Base-by-base conservation (phyloP, 2,888 invertebrate genomes). In the Eupeodes latifasciatus region DNA sequence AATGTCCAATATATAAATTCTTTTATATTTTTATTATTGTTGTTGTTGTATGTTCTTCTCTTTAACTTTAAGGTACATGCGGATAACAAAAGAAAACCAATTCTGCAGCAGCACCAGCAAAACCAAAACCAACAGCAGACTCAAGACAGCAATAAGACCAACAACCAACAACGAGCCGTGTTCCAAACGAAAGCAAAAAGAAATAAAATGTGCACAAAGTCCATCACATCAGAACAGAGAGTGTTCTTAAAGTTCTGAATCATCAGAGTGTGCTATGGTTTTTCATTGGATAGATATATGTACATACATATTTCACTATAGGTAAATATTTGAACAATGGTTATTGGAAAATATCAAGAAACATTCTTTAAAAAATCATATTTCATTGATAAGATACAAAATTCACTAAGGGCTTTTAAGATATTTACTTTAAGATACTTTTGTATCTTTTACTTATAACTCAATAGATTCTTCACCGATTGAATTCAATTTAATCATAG, bases 201-300 rank as follows among this genome's bases (percentile, higher is more conserved):
- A 74, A 79, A 69, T 57, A 62, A 81, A 81, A 74, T 72, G 53
- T 80, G 75, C 76, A 77, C 75, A 81, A 80, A 79, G 76, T 64
- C 81, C 72, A 47, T 47, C 47, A 47, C 11, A 27, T 27, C 27
- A 72, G 55, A 51, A 55, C 55, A 62, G 40, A 62, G n/a, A 66
- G 74, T 81, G 74, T 84, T 84, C 88, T 88, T 81, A 44, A 16
- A 88, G 85, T 85, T 88, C 85, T 88, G 88, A 88, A 85, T 88
- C 88, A 88, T 88, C 88, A 47, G 44, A 40, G 57, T 72, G 55
- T 57, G 49, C 40, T 53, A 76, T 55, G 84, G 74, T 44, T 71
- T 62, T 53, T 61, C 76, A 69, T 51, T 1, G 47, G 12, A 64
- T 27, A 66, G 27, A 49, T 49, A 27, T 27, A 53, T 67, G 51